Base-by-base conservation (phyloP, 2,113 vertebrate species). In the Coregonus clupeaformis region DNA sequence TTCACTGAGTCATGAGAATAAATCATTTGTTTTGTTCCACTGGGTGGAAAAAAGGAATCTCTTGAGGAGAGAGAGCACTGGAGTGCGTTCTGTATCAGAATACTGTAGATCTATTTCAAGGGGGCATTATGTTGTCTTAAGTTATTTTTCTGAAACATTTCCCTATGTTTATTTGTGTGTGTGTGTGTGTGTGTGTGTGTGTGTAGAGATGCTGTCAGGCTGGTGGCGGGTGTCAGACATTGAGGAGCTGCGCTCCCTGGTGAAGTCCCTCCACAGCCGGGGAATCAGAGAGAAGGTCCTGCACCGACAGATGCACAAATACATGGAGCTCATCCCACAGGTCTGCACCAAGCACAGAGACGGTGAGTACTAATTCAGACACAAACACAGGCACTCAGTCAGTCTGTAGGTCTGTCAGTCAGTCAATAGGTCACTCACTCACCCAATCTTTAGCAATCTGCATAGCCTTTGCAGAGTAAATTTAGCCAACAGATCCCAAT, bases 161-260 rank as follows among this genome's bases (percentile, higher is more conserved):
- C 7, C 9, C 9, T 71, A 64, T 57, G 57, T 71, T 32, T 49
- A 24, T 60, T 49, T 81, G 27, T 25, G 13, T 72, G 60, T 68
- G 45, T 55, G 29, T 59, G 30, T 68, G 29, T 25, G 24, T 59
- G 64, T 57, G 29, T 68, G 65, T 68, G 29, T 13, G n/a, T 4
- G 59, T 42, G 27, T 14, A 42, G 29, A 13, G 7, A 92, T 96
- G 96, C 93, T 97, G 76, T 94, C 93, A 84, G 97, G 97, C 68
- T 99, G 97, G 97, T 99, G 97, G 97, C 95, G 96, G 78, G 96
- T 99, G 83, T 94, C 95, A 81, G 96, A 98, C 88, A 93, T 95
- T 0, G 97, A 96, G 75, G 94, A 97, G 89, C 90, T 99, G 78
- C 95, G 96, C 87, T 89, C 93, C 79, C 92, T 98, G 83, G 92